Conservation (phyloP, 2,797 vertebrate genomes). For the Cygnus olor region DNA sequence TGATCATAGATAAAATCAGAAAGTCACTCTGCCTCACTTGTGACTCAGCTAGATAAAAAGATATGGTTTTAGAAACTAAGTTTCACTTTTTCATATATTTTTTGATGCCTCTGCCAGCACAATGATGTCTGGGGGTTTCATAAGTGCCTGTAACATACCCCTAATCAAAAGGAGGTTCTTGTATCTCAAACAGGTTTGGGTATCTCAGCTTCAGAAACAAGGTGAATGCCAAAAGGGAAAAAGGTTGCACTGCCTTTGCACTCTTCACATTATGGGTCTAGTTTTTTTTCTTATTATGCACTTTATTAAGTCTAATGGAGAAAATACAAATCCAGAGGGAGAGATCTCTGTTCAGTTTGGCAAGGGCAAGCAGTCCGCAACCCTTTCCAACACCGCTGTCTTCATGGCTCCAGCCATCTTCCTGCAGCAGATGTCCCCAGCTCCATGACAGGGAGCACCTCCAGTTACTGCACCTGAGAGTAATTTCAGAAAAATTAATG, state of each 20-base stretch:
- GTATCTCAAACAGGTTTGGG: neutral
- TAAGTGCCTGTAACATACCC: neutral
- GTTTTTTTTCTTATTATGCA: neutral
- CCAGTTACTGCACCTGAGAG: neutral
- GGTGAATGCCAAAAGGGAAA: neutral
- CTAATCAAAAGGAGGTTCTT: no score
- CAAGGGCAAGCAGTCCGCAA: neutral
- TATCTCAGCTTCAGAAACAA: neutral
- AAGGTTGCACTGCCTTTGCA: neutral
- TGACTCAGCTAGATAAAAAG: neutral
- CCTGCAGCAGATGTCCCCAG: no score
- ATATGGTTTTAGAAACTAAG: neutral
- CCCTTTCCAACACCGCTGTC: neutral
- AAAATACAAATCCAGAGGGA: accelerated
- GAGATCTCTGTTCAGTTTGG: neutral
- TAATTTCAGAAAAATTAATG: neutral
- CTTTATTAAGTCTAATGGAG: accelerated
- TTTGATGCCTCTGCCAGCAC: neutral
- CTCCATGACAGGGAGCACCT: neutral
- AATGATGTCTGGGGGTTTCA: neutral
- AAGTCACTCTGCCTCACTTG: neutral
- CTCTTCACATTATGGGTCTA: no score
- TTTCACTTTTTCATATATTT: neutral
- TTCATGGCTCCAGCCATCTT: neutral
- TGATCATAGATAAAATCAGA: neutral